Percentiles rank a stretch among this genome's conserved stretches.
phyloP scores from a whole-genome alignment of 2,888 invertebrate genomes.

The Drosophila merina region DNA sequence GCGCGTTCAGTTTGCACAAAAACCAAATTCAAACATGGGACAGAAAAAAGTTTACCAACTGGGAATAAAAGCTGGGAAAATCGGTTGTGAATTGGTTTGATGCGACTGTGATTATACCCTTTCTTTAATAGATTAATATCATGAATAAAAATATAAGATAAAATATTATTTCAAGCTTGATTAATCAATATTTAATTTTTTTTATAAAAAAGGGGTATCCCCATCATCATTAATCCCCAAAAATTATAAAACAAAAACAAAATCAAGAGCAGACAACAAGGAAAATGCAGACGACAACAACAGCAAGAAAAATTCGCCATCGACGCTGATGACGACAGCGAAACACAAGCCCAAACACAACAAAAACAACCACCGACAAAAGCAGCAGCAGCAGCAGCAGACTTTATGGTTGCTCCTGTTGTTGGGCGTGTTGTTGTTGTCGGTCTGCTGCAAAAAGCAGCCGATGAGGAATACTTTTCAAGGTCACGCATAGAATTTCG shows the following conservation, averaged over 20 bases:
- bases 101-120: not conserved
- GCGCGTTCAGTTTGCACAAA: slow-evolving; percentile 41
- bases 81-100: not conserved
- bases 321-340: slow-evolving; percentile 36
- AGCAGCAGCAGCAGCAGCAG: slow-evolving; percentile 36
- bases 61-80: slow-evolving; percentile 8
- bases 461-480: slow-evolving; percentile 81
- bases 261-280: slow-evolving; percentile 73
- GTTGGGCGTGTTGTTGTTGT: slow-evolving; percentile 26
- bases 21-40: slow-evolving; percentile 58
- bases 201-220: not conserved
- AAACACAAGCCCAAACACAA: slow-evolving; percentile 45
- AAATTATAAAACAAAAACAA: slow-evolving; percentile 55
- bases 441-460: slow-evolving; percentile 43
- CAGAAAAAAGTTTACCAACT: slow-evolving; percentile 34
- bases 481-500: slow-evolving; percentile 82
- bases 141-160: too few relatives aligned
- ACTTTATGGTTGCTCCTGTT: slow-evolving; percentile 37
- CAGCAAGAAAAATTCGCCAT: too few relatives aligned
- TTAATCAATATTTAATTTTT: not conserved
- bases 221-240: slow-evolving; percentile 5
- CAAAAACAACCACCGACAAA: slow-evolving; percentile 66
- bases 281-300: slow-evolving; percentile 65
- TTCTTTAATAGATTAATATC: too few relatives aligned
- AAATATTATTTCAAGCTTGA: too few relatives aligned